phyloP scores from a whole-genome alignment of 2,888 invertebrate species.

The Melanargia galathea region DNA sequence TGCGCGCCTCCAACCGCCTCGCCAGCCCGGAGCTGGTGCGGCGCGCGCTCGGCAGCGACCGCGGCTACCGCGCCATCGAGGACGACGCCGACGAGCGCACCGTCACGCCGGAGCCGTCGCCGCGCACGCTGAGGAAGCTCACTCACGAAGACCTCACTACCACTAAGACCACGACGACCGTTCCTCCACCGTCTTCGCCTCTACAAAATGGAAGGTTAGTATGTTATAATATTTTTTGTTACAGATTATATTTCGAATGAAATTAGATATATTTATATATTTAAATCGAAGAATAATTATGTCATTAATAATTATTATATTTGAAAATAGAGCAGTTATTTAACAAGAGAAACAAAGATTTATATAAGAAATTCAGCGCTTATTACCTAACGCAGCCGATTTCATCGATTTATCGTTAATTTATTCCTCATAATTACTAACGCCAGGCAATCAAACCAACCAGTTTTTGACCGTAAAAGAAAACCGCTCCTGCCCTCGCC shows the following conservation, averaged over 20 bases:
- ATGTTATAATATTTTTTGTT: not conserved
- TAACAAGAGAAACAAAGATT: not conserved
- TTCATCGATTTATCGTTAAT: conserved; percentile 1
- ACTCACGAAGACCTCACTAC: conserved; percentile 71
- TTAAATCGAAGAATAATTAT: not conserved
- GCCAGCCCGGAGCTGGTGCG: conserved; percentile 93
- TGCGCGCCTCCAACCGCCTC: conserved; percentile 87
- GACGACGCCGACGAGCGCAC: conserved; percentile 71
- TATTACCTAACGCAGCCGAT: not conserved
- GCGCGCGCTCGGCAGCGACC: conserved; percentile 83
- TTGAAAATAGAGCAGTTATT: not conserved
- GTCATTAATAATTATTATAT: not conserved
- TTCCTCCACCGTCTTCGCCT: conserved; percentile 55
- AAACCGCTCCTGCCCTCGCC: not conserved
- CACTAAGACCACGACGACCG: conserved; percentile 43
- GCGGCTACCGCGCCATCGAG: conserved; percentile 66
- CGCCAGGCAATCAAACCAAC: not conserved
- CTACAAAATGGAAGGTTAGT: conserved; percentile 67
- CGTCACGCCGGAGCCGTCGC: conserved; percentile 63
- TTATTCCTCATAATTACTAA: not conserved
- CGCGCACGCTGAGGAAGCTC: conserved; percentile 64
- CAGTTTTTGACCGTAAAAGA: conserved; percentile 8
- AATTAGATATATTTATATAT: too few relatives aligned
- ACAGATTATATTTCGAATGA: too few relatives aligned
- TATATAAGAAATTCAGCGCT: not conserved